Base-by-base conservation (phyloP, 2,888 invertebrate species). In the Pocota personata region DNA sequence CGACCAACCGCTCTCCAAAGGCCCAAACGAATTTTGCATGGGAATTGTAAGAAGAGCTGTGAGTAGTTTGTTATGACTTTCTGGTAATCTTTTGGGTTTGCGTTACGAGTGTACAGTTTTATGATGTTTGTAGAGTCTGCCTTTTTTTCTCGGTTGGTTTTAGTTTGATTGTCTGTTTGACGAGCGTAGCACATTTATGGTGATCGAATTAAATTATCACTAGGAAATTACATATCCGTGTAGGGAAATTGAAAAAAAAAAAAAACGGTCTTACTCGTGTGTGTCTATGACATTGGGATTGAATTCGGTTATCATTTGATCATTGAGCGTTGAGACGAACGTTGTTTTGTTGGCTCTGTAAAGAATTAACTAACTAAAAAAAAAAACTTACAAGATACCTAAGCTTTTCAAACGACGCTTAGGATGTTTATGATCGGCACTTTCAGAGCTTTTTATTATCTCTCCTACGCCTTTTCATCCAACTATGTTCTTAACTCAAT, bases 11-110 rank as follows among this genome's bases (percentile, higher is more conserved):
- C 35, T 30, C 60, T 14, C 24, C 77, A 60, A 62, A 46, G 60
- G 35, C 37, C n/a, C 78, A 35, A 62, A 72, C 67, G 67, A 67
- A 78, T 73, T 84, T 84, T 75, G 79, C 79, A 84, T 84, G 79
- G 48, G 73, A 79, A 84, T 69, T 84, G 83, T 57, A 84, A 79
- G 64, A 35, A 30, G 83, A 69, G 73, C 60, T 72, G 62, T 46
- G 19, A 27, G 57, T 52, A 48, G 58, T 75, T 58, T 83, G 40
- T 84, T 75, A 84, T 84, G 73, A 69, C 83, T 75, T 73, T 83
- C 83, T 73, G 67, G 73, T 83, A 83, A 83, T 83, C 73, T 78
- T 73, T 30, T 73, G 55, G 73, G 60, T 83, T n/a, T 73, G 48
- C 67, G 78, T 69, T 78, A 57, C 82, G 77, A 55, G 43, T 43